These are phyloP conservation scores for Sinocyclocheilus grahami DNA, from an alignment of 2,113 vertebrate genomes.

Conservation along the genomic window DNA sequence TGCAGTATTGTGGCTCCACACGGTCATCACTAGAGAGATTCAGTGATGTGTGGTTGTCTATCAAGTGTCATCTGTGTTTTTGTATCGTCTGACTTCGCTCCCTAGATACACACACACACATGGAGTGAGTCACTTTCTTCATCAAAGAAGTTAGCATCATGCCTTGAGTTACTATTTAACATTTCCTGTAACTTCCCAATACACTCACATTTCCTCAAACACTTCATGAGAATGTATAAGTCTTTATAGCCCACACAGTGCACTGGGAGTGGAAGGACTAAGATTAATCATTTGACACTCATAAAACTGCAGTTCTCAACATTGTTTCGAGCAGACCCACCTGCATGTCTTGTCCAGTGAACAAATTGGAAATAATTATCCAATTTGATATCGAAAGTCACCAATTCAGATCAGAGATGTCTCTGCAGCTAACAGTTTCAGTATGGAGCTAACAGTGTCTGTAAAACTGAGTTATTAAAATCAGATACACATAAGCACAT, in stretches of 20 bases:
- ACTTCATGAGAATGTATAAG: background rate
- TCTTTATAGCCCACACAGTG: background rate
- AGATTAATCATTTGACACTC: background rate
- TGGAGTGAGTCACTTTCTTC: background rate
- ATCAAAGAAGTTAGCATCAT: background rate
- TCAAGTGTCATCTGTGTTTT: background rate
- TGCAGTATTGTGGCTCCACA: background rate
- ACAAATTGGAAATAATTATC: background rate
- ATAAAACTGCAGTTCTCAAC: background rate
- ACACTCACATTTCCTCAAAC: background rate
- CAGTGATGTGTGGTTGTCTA: background rate
- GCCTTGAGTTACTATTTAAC: constrained; percentile 32
- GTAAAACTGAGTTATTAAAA: background rate
- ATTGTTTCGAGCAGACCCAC: background rate
- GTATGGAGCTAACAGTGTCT: background rate
- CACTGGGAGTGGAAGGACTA: background rate
- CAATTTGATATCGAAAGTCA: background rate
- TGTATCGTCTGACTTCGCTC: background rate
- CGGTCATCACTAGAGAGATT: background rate
- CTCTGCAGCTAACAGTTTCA: background rate
- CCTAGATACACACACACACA: background rate
- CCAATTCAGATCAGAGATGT: background rate
- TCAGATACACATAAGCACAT: background rate
- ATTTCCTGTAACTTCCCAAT: background rate
- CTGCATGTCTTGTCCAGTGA: background rate